These are phyloP conservation scores for Drosophila rhopaloa DNA, from an alignment of 1,140 invertebrate species.

Conservation along the genomic window DNA sequence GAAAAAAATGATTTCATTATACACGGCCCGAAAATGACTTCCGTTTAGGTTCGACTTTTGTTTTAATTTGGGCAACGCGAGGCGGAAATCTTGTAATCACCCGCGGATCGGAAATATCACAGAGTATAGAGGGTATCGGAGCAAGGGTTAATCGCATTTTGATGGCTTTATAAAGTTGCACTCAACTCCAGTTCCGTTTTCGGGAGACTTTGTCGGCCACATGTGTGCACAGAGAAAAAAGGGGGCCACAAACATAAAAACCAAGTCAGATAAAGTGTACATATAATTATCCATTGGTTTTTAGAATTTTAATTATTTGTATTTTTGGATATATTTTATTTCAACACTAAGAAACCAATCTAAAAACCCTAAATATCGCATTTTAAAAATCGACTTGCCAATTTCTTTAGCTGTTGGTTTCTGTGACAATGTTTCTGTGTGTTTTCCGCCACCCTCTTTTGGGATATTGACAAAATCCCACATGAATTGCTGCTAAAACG, in stretches of 20 bases:
- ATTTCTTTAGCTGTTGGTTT: not conserved
- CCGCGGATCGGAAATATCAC: conserved; percentile 65
- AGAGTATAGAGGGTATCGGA: not conserved
- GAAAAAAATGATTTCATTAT: conserved; percentile 70
- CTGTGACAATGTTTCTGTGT: conserved; percentile 9
- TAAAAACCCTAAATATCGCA: too few relatives aligned
- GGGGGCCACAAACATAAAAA: not conserved
- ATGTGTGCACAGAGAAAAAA: not conserved
- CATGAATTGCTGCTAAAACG: conserved; percentile 75
- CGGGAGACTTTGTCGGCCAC: not conserved
- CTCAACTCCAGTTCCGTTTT: conserved; percentile 37
- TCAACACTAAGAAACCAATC: too few relatives aligned
- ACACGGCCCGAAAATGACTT: conserved; percentile 71
- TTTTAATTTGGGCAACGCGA: conserved; percentile 60
- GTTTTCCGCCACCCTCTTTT: conserved; percentile 2
- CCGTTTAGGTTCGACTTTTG: conserved; percentile 77
- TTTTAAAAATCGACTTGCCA: not conserved
- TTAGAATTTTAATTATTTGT: not conserved
- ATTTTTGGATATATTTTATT: too few relatives aligned
- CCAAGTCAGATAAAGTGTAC: not conserved
- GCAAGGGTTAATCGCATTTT: conserved; percentile 71
- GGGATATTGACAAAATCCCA: conserved; percentile 50
- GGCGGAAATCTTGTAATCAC: conserved; percentile 74
- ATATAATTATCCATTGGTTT: not conserved
- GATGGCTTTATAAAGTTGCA: conserved; percentile 70